A percentile compares a stretch with the other conserved stretches of the same genome.
Evolutionary conservation across 2,797 vertebrate species (phyloP).

Genomic region (Vultur gryphus): DNA sequence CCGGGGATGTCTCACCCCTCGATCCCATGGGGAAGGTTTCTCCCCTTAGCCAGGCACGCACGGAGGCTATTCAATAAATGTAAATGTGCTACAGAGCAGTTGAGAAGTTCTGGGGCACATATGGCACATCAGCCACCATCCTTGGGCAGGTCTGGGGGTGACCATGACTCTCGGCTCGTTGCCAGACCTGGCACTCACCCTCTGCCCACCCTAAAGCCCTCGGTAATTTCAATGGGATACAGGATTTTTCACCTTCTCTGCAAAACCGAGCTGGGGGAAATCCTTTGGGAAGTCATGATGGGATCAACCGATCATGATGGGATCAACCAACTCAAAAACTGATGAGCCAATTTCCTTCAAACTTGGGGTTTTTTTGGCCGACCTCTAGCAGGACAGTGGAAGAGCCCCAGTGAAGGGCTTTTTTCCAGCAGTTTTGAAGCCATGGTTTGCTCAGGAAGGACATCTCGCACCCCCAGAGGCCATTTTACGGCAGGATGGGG

Average conservation of each 20-base stretch:
- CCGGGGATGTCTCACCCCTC: rapidly evolving
- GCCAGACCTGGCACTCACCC: background rate
- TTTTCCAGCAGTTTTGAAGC: background rate
- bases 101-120: background rate
- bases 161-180: background rate
- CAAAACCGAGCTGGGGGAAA: background rate
- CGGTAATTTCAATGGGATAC: rapidly evolving
- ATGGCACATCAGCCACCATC: rapidly evolving
- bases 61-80: background rate
- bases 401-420: background rate
- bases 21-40: rapidly evolving
- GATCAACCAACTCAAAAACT: rapidly evolving
- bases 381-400: background rate
- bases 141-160: background rate
- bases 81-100: rapidly evolving
- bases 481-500: background rate
- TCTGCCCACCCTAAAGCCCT: background rate
- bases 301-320: background rate
- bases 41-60: background rate
- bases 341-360: rapidly evolving
- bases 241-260: background rate
- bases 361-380: rapidly evolving
- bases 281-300: background rate
- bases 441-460: background rate
- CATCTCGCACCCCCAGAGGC: background rate